Base-by-base conservation (phyloP, 2,113 vertebrate species). In the Tamias sibiricus region DNA sequence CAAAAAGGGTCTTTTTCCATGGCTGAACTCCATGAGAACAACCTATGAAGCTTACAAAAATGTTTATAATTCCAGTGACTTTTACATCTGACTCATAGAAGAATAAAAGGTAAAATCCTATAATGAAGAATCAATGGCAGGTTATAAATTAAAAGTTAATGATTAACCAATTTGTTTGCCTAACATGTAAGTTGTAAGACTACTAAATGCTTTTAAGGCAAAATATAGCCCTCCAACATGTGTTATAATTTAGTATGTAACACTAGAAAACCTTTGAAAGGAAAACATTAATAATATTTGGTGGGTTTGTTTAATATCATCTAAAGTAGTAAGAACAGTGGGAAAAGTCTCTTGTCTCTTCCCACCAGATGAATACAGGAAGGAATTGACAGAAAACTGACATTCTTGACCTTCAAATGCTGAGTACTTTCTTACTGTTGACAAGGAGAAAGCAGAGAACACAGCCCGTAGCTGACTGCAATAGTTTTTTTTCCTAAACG, bases 371-470 rank as follows among this genome's bases (percentile, higher is more conserved):
- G 37, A 90, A 24, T 44, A 69, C 37, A 57, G 59, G 75, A 77
- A 94, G 22, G 52, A 69, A 68, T 0, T n/a, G 91, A 62, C 13
- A 40, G 26, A 24, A n/a, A 91, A 54, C 62, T 84, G 84, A 88
- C 76, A 71, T 87, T 76, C 66, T 24, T 77, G 77, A 90, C 87
- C 89, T 62, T 93, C 71, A 66, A 54, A 91, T 28, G 37, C 10
- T 9, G 35, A 19, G 26, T 16, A 76, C 28, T 90, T 93, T 79
- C 57, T 95, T 76, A 71, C 0, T 62, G 66, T 77, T 84, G 75
- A 92, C 35, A 81, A 76, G 77, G n/a, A 94, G 64, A 90, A 92
- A 88, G 66, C 32, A 49, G 26, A 88, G 57, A 90, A 87, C 24
- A 72, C 19, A 84, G 47, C 16, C 54, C 59, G 83, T 0, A 62